Conservation (phyloP, 2,113 vertebrate genomes). For the Channa maculata region DNA sequence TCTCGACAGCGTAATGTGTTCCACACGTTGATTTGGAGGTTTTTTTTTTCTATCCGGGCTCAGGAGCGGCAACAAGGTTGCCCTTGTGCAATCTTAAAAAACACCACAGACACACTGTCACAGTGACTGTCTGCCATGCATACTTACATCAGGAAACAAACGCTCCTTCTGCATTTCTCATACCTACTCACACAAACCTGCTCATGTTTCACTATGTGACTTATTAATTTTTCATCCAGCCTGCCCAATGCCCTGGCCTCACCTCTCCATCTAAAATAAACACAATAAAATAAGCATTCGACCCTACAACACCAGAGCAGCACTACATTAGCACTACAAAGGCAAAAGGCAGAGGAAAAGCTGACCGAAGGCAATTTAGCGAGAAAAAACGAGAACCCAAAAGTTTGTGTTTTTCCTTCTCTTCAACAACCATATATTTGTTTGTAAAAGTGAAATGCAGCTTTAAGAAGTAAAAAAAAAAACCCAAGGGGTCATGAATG, state of each 20-base stretch:
- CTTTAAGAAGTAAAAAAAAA: constrained; percentile 25
- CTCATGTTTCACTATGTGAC: constrained; percentile 44
- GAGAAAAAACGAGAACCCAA: not conserved
- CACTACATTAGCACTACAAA: constrained; percentile 29
- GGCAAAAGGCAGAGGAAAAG: constrained; percentile 2
- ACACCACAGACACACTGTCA: constrained; percentile 22
- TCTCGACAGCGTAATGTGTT: too few species aligned
- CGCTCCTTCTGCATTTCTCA: not conserved
- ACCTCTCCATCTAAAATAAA: constrained; percentile 25
- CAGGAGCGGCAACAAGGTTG: too few species aligned
- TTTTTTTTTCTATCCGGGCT: too few species aligned
- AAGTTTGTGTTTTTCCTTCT: not conserved
- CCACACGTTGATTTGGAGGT: too few species aligned
- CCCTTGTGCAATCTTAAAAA: not conserved
- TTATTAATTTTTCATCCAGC: constrained; percentile 35
- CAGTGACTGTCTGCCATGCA: not conserved
- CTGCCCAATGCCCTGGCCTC: constrained; percentile 19
- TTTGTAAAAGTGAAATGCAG: constrained; percentile 10
- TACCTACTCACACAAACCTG: constrained; percentile 17
- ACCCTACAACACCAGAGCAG: constrained; percentile 14
- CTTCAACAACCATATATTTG: constrained; percentile 15
- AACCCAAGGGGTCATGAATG: constrained; percentile 1
- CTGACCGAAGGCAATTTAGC: constrained; percentile 12
- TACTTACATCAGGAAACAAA: constrained; percentile 4
- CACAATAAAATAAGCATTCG: constrained; percentile 17